phyloP scores from a whole-genome alignment of 2,113 vertebrate species.

The Jacana jacana region DNA sequence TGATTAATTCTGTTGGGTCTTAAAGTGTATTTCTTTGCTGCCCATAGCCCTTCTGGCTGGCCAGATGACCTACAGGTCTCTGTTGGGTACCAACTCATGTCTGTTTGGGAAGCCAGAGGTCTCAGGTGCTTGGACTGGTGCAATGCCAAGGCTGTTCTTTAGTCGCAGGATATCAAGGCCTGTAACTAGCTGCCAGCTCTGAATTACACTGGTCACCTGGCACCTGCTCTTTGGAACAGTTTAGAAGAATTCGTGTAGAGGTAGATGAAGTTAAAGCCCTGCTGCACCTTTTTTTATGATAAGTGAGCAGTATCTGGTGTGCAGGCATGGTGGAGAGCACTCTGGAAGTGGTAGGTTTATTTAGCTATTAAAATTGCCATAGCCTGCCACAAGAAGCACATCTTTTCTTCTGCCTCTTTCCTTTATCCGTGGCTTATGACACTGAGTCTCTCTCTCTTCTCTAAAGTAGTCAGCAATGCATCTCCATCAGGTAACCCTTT shows the following conservation, averaged over 20 bases:
- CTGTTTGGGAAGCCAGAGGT: not conserved
- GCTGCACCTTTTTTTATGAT: not conserved
- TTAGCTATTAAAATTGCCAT: not conserved
- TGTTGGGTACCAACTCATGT: not conserved
- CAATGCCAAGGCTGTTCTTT: not conserved
- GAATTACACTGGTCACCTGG: not conserved
- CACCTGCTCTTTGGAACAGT: not conserved
- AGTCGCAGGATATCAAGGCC: fast-evolving
- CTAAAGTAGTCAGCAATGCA: not conserved
- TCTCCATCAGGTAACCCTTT: not conserved
- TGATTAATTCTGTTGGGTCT: not conserved
- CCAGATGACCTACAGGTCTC: not conserved
- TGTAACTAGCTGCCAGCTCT: not conserved
- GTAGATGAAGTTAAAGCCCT: not conserved
- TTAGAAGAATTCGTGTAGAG: not conserved
- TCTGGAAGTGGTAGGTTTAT: not conserved
- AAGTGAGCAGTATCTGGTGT: not conserved
- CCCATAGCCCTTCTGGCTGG: not conserved
- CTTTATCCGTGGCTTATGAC: not conserved
- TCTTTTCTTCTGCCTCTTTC: not conserved
- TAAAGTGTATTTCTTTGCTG: not conserved
- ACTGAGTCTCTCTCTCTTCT: not conserved
- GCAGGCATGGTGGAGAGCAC: not conserved
- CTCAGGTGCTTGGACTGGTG: not conserved
- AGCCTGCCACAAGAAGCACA: not conserved